Percentiles rank a stretch among this genome's conserved stretches.
These are phyloP conservation scores for Acanthosepion lycidas DNA, from an alignment of 2,888 invertebrate genomes.

Conservation along the genomic window DNA sequence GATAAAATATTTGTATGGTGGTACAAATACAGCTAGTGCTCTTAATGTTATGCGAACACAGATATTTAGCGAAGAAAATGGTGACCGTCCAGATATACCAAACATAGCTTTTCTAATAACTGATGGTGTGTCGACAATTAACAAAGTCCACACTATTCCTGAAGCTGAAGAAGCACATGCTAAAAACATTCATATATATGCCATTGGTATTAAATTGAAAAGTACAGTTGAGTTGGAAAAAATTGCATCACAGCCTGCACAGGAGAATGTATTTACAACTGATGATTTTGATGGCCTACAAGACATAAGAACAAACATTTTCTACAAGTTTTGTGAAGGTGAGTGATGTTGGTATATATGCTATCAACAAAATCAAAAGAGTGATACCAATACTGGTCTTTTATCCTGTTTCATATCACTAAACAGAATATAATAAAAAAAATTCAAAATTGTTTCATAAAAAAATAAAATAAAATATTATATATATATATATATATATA, in stretches of 20 bases:
- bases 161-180: slow-evolving; percentile 61
- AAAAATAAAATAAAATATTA: background rate
- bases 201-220: slow-evolving; percentile 63
- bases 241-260: slow-evolving; percentile 64
- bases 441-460: background rate
- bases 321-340: slow-evolving; percentile 49
- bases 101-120: slow-evolving; percentile 63
- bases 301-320: slow-evolving; percentile 57
- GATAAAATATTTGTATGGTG: slow-evolving; percentile 53
- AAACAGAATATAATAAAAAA: background rate
- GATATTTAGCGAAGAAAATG: slow-evolving; percentile 55
- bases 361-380: slow-evolving; percentile 1
- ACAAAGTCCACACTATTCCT: slow-evolving; percentile 61
- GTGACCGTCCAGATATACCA: slow-evolving; percentile 57
- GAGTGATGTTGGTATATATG: slow-evolving; percentile 33
- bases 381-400: background rate
- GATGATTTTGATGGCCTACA: slow-evolving; percentile 61
- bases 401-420: background rate
- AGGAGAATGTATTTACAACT: slow-evolving; percentile 62
- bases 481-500: background rate
- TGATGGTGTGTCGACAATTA: slow-evolving; percentile 69
- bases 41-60: slow-evolving; percentile 53
- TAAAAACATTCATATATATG: slow-evolving; percentile 62
- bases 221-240: slow-evolving; percentile 65
- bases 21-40: slow-evolving; percentile 57